phyloP scores from a whole-genome alignment of 2,113 vertebrate genomes.

The Balaenoptera acutorostrata region DNA sequence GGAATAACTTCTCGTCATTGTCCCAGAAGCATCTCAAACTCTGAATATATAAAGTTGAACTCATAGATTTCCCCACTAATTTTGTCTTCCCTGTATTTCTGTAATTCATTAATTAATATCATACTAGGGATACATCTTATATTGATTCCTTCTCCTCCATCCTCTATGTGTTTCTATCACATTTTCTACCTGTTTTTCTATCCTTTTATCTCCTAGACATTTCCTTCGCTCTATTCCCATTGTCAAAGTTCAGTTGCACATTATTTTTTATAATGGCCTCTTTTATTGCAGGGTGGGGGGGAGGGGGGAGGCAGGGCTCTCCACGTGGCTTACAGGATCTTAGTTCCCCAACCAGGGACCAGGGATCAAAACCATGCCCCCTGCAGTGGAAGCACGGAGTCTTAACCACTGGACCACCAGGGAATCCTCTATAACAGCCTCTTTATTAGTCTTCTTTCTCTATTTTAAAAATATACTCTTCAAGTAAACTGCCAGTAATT shows the following conservation, averaged over 20 bases:
- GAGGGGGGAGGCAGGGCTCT: too few species aligned
- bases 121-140: background rate
- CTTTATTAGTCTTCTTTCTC: background rate
- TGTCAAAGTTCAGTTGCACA: background rate
- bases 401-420: background rate
- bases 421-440: background rate
- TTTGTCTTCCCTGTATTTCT: background rate
- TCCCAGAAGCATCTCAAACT: background rate
- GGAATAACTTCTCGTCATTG: background rate
- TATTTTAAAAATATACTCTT: constrained; percentile 1
- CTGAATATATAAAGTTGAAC: background rate
- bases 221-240: background rate
- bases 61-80: background rate
- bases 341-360: background rate
- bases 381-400: background rate
- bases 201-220: background rate
- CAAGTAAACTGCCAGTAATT: background rate
- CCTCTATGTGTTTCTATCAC: background rate
- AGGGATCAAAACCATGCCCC: background rate
- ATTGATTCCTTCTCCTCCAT: background rate
- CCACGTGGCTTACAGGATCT: background rate
- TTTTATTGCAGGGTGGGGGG: background rate
- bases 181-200: background rate
- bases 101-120: background rate
- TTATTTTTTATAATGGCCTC: background rate